Evolutionary conservation across 2,113 vertebrate genomes (phyloP), one percentile per base, ranked within the genome.

Genomic region (Lota lota): DNA sequence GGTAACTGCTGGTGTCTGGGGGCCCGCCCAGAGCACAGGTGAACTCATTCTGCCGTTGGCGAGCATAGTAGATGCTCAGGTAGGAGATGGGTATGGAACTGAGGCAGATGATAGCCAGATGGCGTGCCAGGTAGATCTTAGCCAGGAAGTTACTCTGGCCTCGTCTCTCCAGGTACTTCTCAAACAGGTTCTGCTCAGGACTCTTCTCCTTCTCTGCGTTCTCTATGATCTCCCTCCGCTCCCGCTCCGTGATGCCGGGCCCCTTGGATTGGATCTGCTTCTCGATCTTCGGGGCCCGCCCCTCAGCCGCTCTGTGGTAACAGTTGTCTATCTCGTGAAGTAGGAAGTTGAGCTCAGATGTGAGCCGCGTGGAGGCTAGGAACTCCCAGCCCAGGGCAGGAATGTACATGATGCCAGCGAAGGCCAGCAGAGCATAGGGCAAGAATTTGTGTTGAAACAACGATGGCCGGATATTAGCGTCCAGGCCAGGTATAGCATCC

Each of bases 261-360:
- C 97, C 97, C 88, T 99, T 99, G 81, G 96, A 98, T 65, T 99
- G 97, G 85, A 99, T 99, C 92, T 99, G 97, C 88, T 99, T 99
- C 86, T 99, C 97, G 22, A 99, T 99, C 91, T 99, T 99, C 40
- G 97, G 97, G 2, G 97, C 97, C 1, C 97, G 91, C 53, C 97
- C 96, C 89, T 99, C 97, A 1, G 97, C 97, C 0, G 97, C 97
- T 22, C 97, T 93, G 84, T 99, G 97, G 88, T 99, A 99, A 90
- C 96, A 99, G 88, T 99, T 99, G 88, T 99, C 97, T 0, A 99
- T 99, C 89, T 99, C 97, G 86, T 99, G 97, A 77, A 99, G 97
- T 79, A 99, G 92, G 90, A 99, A 99, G 91, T 97, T 99, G 90
- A 99, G 95, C 89, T 99, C 97, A 0, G 97, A 99, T 76, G 97